These are phyloP conservation scores for Odontesthes bonariensis DNA, from an alignment of 2,113 vertebrate genomes.

Conservation along the genomic window DNA sequence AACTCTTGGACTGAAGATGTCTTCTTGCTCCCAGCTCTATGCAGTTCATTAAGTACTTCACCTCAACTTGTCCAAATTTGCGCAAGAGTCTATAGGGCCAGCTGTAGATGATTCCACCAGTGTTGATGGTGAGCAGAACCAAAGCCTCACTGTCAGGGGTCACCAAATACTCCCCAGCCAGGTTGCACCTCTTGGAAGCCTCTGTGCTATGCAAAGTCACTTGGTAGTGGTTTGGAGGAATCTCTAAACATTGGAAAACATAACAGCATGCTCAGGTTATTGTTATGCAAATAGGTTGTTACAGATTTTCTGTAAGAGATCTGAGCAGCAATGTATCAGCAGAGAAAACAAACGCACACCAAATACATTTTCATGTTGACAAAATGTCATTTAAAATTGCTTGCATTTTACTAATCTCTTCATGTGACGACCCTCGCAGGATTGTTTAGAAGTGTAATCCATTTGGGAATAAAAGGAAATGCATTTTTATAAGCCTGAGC, in stretches of 20 bases:
- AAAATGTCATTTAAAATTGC: conserved; percentile 25
- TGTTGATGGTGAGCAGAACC: conserved; percentile 72
- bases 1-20: neutral
- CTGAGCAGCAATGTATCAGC: neutral
- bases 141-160: conserved; percentile 77
- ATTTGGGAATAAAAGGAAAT: conserved; percentile 59
- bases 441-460: conserved; percentile 52
- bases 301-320: neutral
- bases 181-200: conserved; percentile 81
- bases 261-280: neutral
- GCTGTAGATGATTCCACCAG: conserved; percentile 71
- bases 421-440: conserved; percentile 12
- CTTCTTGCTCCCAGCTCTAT: neutral
- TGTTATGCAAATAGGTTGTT: neutral
- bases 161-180: conserved; percentile 86
- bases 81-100: conserved; percentile 90
- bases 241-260: conserved; percentile 27
- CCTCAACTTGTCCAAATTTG: conserved; percentile 90
- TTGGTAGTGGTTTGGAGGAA: conserved; percentile 77
- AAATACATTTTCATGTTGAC: conserved; percentile 6
- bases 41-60: conserved; percentile 54
- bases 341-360: conserved; percentile 10
- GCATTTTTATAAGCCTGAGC: conserved; percentile 50
- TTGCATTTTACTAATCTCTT: conserved; percentile 44
- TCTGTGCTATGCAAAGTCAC: conserved; percentile 85